phyloP scores from a whole-genome alignment of 2,888 invertebrate genomes.

The Ryuthela nishihirai region DNA sequence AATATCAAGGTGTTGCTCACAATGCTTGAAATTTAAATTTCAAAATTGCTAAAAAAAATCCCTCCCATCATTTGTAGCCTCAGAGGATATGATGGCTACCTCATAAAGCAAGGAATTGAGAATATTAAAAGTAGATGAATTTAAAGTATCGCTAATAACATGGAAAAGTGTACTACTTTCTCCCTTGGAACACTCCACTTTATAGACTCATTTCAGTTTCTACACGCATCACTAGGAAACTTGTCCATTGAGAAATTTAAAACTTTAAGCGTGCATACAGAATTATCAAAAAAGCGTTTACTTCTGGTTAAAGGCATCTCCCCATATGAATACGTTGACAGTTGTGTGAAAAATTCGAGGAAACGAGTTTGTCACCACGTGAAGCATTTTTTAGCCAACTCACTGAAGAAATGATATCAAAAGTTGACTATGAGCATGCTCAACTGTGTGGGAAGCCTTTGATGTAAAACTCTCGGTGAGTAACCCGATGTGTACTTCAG shows the following conservation, averaged over 20 bases:
- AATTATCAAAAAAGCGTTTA: constrained; percentile 26
- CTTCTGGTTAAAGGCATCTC: not conserved
- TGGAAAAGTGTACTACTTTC: not conserved
- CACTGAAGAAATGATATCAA: constrained; percentile 16
- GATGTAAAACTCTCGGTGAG: constrained; percentile 41
- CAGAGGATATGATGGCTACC: not conserved
- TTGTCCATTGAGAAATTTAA: not conserved
- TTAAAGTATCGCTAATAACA: not conserved
- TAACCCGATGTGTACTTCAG: constrained; percentile 41
- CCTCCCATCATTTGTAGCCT: too few relatives aligned
- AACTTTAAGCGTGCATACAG: constrained; percentile 15
- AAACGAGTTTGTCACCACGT: constrained; percentile 39
- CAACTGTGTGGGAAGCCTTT: constrained; percentile 40
- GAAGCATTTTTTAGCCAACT: constrained; percentile 9
- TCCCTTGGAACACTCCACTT: not conserved
- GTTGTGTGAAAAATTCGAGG: constrained; percentile 7
- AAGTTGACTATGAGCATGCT: constrained; percentile 43
- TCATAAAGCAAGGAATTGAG: not conserved
- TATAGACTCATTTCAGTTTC: not conserved
- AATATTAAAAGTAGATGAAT: not conserved
- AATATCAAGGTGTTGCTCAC: too few relatives aligned
- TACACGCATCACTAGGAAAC: not conserved
- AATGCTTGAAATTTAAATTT: too few relatives aligned
- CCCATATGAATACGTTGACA: not conserved
- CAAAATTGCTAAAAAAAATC: too few relatives aligned